A percentile compares a stretch with the other conserved stretches of the same genome.
Evolutionary conservation across 2,113 vertebrate genomes (phyloP).

Genomic region (Forbesichthys agassizii): DNA sequence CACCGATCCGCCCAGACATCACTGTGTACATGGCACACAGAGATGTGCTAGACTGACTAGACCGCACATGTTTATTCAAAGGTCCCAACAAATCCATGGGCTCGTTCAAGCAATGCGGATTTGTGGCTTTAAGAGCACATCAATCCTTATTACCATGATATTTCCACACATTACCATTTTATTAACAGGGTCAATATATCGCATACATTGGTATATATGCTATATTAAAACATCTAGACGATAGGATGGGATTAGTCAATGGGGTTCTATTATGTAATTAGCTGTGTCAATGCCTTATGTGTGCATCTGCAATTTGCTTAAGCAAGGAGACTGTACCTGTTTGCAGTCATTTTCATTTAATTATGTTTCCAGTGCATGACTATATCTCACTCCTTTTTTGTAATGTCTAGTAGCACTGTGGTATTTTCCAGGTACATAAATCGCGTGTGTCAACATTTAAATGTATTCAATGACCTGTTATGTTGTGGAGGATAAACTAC

Average conservation of each 20-base stretch:
- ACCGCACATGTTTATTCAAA: conserved; percentile 34
- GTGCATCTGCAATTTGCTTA: conserved; percentile 9
- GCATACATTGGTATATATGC: not conserved
- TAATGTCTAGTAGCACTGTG: conserved; percentile 16
- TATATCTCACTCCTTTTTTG: not conserved
- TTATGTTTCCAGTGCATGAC: not conserved
- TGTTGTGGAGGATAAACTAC: not conserved
- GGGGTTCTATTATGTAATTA: conserved; percentile 12
- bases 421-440: conserved; percentile 36
- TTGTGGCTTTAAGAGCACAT: conserved; percentile 53
- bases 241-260: not conserved
- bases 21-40: conserved; percentile 17
- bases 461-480: conserved; percentile 14
- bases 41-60: conserved; percentile 23
- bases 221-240: not conserved
- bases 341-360: conserved; percentile 10
- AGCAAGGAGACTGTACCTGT: conserved; percentile 3
- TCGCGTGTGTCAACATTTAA: conserved; percentile 37
- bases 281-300: not conserved
- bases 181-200: conserved; percentile 21
- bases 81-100: conserved; percentile 58
- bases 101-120: conserved; percentile 62
- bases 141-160: conserved; percentile 53
- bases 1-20: conserved; percentile 22
- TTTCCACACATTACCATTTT: conserved; percentile 61